phyloP scores from a whole-genome alignment of 2,888 invertebrate species.

The Heliconius ismenius region DNA sequence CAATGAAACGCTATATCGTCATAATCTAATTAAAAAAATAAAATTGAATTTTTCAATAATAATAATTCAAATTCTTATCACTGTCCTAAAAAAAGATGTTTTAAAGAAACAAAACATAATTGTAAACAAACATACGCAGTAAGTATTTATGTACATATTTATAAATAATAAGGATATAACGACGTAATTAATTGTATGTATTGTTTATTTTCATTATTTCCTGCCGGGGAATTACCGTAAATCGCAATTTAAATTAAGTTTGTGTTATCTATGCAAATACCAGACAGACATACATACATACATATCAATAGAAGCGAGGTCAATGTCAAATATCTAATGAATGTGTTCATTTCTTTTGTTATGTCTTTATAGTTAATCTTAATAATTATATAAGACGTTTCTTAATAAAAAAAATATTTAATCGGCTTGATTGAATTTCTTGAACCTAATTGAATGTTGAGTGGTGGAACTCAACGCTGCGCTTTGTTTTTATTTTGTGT shows the following conservation, averaged over 20 bases:
- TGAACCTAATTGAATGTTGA: not conserved
- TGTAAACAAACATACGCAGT: conserved; percentile 3
- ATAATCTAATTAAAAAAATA: not conserved
- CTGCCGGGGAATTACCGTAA: not conserved
- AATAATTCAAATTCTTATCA: not conserved
- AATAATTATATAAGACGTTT: too few species aligned
- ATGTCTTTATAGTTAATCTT: too few species aligned
- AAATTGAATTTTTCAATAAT: not conserved
- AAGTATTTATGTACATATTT: not conserved
- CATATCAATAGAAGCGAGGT: not conserved
- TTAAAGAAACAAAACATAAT: not conserved
- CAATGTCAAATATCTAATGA: not conserved
- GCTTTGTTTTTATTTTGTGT: too few species aligned
- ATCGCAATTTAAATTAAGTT: not conserved
- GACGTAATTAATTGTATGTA: not conserved
- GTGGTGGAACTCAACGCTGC: not conserved
- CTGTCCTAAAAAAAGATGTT: not conserved
- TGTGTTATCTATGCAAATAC: conserved; percentile 4
- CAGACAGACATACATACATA: not conserved
- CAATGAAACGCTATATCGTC: not conserved
- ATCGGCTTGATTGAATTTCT: not conserved
- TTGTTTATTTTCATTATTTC: conserved; percentile 2
- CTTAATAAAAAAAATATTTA: not conserved
- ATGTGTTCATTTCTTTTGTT: too few species aligned
- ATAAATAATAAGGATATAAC: conserved; percentile 15